Conservation (phyloP, 2,797 vertebrate genomes). For the Poeciliopsis paucimaculata region DNA sequence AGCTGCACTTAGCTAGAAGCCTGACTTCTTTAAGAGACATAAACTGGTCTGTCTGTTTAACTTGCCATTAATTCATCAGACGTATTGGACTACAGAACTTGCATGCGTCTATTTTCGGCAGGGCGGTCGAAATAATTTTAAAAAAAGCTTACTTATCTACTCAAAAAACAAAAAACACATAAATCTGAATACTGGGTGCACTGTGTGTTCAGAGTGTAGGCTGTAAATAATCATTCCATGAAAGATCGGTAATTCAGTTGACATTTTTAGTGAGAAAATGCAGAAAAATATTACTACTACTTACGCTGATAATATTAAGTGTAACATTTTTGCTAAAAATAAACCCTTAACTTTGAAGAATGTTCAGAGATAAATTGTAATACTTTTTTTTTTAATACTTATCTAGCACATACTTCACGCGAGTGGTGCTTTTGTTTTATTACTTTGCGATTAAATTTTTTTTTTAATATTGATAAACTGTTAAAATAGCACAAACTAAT, state of each 20-base stretch:
- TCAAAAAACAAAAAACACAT: not conserved
- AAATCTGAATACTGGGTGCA: not conserved
- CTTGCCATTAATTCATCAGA: not conserved
- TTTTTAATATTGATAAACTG: not conserved
- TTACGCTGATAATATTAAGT: not conserved
- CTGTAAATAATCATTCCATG: not conserved
- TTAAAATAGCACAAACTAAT: not conserved
- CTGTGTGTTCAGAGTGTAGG: not conserved
- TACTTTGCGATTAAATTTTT: not conserved
- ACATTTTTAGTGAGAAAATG: not conserved
- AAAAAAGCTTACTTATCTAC: not conserved
- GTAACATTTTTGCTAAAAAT: not conserved
- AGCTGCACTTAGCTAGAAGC: not conserved
- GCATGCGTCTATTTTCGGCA: not conserved
- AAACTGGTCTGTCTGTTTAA: not conserved
- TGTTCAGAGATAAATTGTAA: not conserved
- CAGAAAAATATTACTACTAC: not conserved
- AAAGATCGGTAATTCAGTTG: not conserved
- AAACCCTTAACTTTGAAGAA: not conserved
- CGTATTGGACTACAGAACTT: not conserved
- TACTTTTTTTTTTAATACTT: not conserved
- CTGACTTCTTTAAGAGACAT: not conserved
- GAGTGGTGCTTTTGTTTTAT: not conserved
- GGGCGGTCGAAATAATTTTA: not conserved
- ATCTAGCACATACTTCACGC: not conserved